A percentile compares a stretch with the other conserved stretches of the same genome.
Conservation (phyloP, 2,113 vertebrate species). For the Cynopterus brachyotis region DNA sequence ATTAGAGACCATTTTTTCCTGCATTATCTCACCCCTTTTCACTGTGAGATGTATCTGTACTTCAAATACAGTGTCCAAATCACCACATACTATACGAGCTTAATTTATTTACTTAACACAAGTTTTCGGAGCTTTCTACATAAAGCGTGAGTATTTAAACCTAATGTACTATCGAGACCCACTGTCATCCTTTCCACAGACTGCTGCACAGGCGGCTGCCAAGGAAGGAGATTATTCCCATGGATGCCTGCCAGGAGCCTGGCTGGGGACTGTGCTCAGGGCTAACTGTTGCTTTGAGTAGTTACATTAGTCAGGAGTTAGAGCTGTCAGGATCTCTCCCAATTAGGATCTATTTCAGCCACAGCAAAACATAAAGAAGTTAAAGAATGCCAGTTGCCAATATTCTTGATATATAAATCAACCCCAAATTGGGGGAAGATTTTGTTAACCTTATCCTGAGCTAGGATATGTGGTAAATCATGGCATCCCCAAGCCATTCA, state of each 20-base stretch:
- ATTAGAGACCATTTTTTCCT: neutral
- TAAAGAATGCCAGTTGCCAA: neutral
- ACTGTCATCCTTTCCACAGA: neutral
- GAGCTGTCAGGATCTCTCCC: constrained; percentile 10
- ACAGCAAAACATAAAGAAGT: constrained; percentile 22
- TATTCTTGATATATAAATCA: constrained; percentile 31
- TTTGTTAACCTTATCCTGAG: neutral
- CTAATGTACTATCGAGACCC: neutral
- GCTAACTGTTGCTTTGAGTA: constrained; percentile 29
- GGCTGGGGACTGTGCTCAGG: neutral
- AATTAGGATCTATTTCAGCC: neutral
- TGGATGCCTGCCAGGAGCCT: constrained; percentile 44
- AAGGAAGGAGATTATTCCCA: constrained; percentile 27
- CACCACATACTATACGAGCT: neutral
- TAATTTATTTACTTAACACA: neutral
- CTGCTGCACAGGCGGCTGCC: neutral
- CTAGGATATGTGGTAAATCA: neutral
- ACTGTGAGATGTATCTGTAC: neutral
- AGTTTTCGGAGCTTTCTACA: constrained; percentile 14
- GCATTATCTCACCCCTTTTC: neutral
- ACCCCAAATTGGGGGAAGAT: neutral
- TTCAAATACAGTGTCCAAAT: neutral
- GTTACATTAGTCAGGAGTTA: neutral
- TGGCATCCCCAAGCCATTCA: neutral
- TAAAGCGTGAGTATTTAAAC: neutral